These are phyloP conservation scores for Thumatha senex DNA, from an alignment of 2,888 invertebrate species.

Conservation along the genomic window DNA sequence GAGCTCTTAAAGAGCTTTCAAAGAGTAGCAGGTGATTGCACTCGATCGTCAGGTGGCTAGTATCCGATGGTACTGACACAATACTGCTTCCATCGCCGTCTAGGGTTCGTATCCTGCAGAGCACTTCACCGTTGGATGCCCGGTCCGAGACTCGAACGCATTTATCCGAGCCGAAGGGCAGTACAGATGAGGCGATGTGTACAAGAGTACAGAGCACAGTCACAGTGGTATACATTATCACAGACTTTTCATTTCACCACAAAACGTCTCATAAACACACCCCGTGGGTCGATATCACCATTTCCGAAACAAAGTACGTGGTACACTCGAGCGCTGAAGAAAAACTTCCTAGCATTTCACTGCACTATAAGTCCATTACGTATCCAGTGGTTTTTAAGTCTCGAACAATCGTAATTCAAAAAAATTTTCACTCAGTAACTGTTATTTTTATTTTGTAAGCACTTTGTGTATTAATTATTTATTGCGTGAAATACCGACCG, in stretches of 20 bases:
- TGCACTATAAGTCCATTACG: conserved; percentile 65
- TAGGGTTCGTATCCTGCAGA: conserved; percentile 88
- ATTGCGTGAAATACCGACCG: conserved; percentile 68
- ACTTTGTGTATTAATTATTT: conserved; percentile 75
- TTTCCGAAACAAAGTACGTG: conserved; percentile 82
- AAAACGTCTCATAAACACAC: conserved; percentile 82
- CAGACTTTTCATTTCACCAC: conserved; percentile 81
- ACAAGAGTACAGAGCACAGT: conserved; percentile 80
- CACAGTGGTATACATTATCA: conserved; percentile 77
- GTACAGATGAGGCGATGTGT: conserved; percentile 80
- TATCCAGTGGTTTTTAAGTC: conserved; percentile 41
- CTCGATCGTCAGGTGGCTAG: conserved; percentile 88
- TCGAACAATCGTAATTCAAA: conserved; percentile 30
- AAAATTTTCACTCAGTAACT: conserved; percentile 57
- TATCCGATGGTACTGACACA: conserved; percentile 85
- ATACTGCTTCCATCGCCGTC: conserved; percentile 87
- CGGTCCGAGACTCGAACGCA: conserved; percentile 72
- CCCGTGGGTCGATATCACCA: conserved; percentile 83
- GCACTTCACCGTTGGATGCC: conserved; percentile 81
- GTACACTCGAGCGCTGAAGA: conserved; percentile 70
- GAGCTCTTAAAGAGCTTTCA: conserved; percentile 89
- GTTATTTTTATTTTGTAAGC: conserved; percentile 52
- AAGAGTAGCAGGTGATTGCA: conserved; percentile 91
- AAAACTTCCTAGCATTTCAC: conserved; percentile 80
- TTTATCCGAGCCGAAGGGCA: conserved; percentile 80